Conservation (phyloP, 2,113 vertebrate genomes). For the Halcyon malimbica region DNA sequence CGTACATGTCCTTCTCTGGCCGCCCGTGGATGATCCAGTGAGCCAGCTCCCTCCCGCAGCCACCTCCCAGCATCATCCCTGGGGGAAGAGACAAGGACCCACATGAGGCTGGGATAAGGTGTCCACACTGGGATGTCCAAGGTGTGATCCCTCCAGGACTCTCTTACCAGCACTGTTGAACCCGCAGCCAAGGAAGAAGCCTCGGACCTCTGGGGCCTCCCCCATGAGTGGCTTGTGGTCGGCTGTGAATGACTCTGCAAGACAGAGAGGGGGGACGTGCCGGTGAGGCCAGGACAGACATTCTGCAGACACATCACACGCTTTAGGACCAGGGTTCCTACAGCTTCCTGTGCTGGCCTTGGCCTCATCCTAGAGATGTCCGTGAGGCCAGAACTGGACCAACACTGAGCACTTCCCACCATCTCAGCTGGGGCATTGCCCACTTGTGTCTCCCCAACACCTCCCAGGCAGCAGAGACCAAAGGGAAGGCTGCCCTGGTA, state of each 20-base stretch:
- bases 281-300: accelerated
- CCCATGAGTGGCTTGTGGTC: conserved; percentile 98
- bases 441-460: not conserved
- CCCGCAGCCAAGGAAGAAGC: conserved; percentile 95
- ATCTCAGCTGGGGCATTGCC: not conserved
- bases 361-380: not conserved
- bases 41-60: conserved; percentile 92
- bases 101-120: accelerated
- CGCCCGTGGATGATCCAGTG: conserved; percentile 91
- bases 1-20: conserved; percentile 95
- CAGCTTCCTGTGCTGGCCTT: not conserved
- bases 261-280: not conserved
- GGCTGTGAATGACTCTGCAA: conserved; percentile 92
- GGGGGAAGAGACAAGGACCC: not conserved
- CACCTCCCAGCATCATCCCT: conserved; percentile 98
- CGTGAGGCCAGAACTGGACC: not conserved
- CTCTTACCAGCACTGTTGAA: conserved; percentile 95
- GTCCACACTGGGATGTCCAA: accelerated
- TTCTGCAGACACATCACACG: accelerated
- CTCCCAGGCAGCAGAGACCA: not conserved
- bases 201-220: conserved; percentile 91
- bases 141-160: not conserved
- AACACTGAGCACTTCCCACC: not conserved
- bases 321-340: not conserved
- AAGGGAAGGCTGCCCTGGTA: not conserved